Evolutionary conservation across 2,797 vertebrate genomes (phyloP).

Genomic region (Cygnus olor): DNA sequence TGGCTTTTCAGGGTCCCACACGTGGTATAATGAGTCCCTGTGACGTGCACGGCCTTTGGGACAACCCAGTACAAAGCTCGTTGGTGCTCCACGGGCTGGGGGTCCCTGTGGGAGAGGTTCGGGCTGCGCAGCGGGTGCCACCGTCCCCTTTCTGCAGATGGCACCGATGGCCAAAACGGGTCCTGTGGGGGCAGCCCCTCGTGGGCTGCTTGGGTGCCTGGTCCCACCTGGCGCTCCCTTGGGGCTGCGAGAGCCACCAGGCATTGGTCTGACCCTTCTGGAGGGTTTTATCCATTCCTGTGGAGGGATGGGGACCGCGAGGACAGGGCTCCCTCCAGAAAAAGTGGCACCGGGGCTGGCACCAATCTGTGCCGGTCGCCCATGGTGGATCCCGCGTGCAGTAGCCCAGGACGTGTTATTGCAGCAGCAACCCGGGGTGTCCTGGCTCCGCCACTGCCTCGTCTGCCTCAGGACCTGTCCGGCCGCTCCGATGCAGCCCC

Average conservation of each 20-base stretch:
- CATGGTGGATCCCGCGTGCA: neutral
- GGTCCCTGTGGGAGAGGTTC: too few relatives aligned
- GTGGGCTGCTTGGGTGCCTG: neutral
- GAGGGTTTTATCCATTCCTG: neutral
- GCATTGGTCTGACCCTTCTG: neutral
- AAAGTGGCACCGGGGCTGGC: neutral
- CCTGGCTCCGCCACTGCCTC: neutral
- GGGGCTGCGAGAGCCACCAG: too few relatives aligned
- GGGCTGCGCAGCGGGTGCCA: neutral
- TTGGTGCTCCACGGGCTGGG: neutral
- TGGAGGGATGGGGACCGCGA: fast-evolving
- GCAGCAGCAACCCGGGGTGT: neutral
- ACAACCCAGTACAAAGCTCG: neutral
- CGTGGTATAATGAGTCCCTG: neutral
- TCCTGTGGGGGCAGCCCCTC: neutral
- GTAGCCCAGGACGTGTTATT: neutral
- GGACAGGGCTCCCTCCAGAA: fast-evolving
- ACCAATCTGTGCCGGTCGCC: neutral
- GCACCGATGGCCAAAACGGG: too few relatives aligned
- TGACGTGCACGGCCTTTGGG: neutral
- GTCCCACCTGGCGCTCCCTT: too few relatives aligned
- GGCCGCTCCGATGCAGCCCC: fast-evolving
- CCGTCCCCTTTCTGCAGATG: fast-evolving
- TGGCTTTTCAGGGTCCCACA: neutral
- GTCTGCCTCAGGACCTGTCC: neutral